These are phyloP conservation scores for Diadegma fenestrale DNA, from an alignment of 2,888 invertebrate species.

Conservation along the genomic window DNA sequence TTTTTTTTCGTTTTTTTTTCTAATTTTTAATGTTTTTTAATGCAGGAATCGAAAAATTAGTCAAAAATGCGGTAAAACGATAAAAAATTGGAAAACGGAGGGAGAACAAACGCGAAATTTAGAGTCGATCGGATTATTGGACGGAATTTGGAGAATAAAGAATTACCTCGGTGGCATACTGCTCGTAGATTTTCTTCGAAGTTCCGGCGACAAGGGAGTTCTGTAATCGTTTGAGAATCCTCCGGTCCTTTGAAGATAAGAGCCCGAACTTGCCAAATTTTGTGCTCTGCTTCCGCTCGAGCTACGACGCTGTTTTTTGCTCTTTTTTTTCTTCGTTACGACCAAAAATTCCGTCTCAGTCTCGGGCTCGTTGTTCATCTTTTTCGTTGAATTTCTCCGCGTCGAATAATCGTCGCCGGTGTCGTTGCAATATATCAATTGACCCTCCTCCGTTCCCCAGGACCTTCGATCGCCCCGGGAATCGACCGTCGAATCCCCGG, in stretches of 20 bases:
- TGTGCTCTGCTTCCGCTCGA: slow-evolving; percentile 83
- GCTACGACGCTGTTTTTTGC: slow-evolving; percentile 87
- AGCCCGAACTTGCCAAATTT: slow-evolving; percentile 80
- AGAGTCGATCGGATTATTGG: too few species aligned
- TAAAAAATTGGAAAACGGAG: too few species aligned
- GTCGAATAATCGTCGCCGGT: slow-evolving; percentile 81
- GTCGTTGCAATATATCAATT: slow-evolving; percentile 85
- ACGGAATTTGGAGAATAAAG: too few species aligned
- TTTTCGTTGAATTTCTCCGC: slow-evolving; percentile 80
- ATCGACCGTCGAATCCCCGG: slow-evolving; percentile 81
- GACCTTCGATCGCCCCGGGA: slow-evolving; percentile 86
- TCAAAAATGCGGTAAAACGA: too few species aligned
- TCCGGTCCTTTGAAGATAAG: slow-evolving; percentile 81
- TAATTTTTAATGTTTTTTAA: too few species aligned
- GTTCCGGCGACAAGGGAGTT: slow-evolving; percentile 82
- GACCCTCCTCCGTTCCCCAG: slow-evolving; percentile 89
- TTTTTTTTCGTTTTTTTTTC: too few species aligned
- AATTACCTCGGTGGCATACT: slow-evolving; percentile 89
- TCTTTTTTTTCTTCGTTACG: slow-evolving; percentile 93
- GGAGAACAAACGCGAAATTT: too few species aligned
- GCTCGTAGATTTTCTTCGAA: slow-evolving; percentile 90
- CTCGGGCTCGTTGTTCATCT: slow-evolving; percentile 80
- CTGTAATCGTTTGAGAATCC: slow-evolving; percentile 81
- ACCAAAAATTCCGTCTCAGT: slow-evolving; percentile 91
- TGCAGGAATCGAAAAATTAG: too few species aligned